Base-by-base conservation (phyloP, 2,888 invertebrate species). In the Pelosia muscerda region DNA sequence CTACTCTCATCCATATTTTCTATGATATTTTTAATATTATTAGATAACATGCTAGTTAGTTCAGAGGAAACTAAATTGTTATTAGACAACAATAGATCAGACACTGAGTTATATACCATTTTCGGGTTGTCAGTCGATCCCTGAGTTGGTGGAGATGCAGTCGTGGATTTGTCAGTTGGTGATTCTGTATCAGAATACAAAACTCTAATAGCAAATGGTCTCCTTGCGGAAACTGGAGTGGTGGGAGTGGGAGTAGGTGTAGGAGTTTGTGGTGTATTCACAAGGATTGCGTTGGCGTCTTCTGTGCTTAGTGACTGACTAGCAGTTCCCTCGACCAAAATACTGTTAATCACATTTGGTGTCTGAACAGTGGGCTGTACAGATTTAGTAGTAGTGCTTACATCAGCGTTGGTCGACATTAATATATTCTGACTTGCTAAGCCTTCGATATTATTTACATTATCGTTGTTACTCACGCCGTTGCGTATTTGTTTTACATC, bases 41-140 rank as follows among this genome's bases (percentile, higher is more conserved):
- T 93, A 79, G 94, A 88, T 77, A 95, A 90, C 94, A 94, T 95
- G 94, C 94, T 94, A 88, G 95, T 95, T 95, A 95, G 92, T 93
- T 93, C 94, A 73, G 92, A 90, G 72, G 95, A 95, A 64, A 95
- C 91, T 89, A 94, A 83, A 84, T 91, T 91, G 77, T 93, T 95
- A 88, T 92, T 93, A 78, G 91, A 88, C 82, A 94, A 86, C 85
- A 94, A 90, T 84, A 94, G 90, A 91, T 94, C 94, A 85, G 94
- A 94, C 78, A 93, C 92, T 86, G 92, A 93, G 79, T 92, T 94
- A 92, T 88, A 91, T 94, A 95, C 95, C 94, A 86, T 95, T 90
- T 88, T 86, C 81, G 93, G 86, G 84, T 85, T 90, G 87, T 93
- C 92, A 88, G 93, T 93, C 85, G 93, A 86, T 85, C 86, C 85